These are phyloP conservation scores for Alouatta palliata DNA, from an alignment of 2,113 vertebrate genomes.

Conservation along the genomic window DNA sequence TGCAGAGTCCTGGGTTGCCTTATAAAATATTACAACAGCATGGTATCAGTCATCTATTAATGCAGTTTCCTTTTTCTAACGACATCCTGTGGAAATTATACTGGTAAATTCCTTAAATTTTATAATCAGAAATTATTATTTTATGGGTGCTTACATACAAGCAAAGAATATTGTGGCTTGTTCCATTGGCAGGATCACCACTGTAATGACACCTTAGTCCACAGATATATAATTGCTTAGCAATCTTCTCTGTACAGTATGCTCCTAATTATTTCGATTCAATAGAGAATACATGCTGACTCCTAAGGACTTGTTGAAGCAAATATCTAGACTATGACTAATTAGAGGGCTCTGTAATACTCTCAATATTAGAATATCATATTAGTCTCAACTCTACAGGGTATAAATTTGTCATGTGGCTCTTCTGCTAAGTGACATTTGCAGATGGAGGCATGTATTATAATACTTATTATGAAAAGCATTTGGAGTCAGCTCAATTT, in stretches of 20 bases:
- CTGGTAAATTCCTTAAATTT: not conserved
- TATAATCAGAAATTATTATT: not conserved
- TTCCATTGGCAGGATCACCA: not conserved
- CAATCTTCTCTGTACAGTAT: not conserved
- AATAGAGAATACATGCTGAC: conserved; percentile 34
- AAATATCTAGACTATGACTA: conserved; percentile 56
- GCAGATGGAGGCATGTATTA: not conserved
- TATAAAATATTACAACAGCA: not conserved
- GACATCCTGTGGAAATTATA: not conserved
- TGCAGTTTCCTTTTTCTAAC: conserved; percentile 7
- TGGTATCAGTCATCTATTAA: not conserved
- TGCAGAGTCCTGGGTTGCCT: not conserved
- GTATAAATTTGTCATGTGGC: conserved; percentile 41
- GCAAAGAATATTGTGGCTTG: not conserved
- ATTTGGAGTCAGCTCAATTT: conserved; percentile 57
- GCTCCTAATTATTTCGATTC: conserved; percentile 49
- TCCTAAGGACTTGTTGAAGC: conserved; percentile 45
- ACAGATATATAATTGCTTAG: conserved; percentile 28
- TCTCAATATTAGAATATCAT: conserved; percentile 57
- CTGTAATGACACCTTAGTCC: not conserved
- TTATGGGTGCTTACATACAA: not conserved
- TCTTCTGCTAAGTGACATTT: conserved; percentile 52
- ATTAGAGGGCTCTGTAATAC: conserved; percentile 37
- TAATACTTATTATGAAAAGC: conserved; percentile 45
- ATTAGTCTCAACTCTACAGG: conserved; percentile 45